Base-by-base conservation (phyloP, 2,113 vertebrate genomes). In the Gymnobelideus leadbeateri region DNA sequence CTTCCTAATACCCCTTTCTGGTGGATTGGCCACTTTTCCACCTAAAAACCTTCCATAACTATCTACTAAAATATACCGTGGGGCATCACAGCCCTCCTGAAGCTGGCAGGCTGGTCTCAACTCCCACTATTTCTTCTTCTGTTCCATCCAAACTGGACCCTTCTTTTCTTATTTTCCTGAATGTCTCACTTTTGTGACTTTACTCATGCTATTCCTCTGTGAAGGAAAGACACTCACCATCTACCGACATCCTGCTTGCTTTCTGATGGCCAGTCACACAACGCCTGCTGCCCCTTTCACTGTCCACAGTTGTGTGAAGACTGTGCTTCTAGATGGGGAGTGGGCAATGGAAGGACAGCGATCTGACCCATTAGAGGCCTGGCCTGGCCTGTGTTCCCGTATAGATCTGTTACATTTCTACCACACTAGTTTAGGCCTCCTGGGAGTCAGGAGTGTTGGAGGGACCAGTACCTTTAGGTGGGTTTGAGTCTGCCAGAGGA, bases 91-190 rank as follows among this genome's bases (percentile, higher is more conserved):
- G 25, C 37, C 49, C 53, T 54, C 46, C 9, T 43, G 25, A 55
- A 3, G 24, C 6, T 77, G 47, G 53, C 53, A 23, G 12, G 94
- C 25, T 49, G 51, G 24, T 3, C 51, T 94, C 14, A 46, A 26
- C 16, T 92, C 12, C 46, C 89, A 53, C 25, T 89, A 84, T 77
- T 96, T 92, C 8, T 43, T 91, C 54, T 89, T 24, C 89, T 25
- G 47, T 46, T 28, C 43, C 92, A n/a, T 89, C 50, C 55, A 95
- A 11, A 96, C 49, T 31, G 77, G 92, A 93, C n/a, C 37, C 49
- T 89, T 53, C 4, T 19, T 49, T 93, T 3, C 23, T 54, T 54
- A 25, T 54, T 16, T 24, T 24, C 90, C n/a, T 31, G 90, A 49
- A 46, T 89, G 26, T 53, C 50, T 10, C 55, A 28, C 52, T n/a